Evolutionary conservation across 2,797 vertebrate genomes (phyloP).

Genomic region (Sebastes variabilis): DNA sequence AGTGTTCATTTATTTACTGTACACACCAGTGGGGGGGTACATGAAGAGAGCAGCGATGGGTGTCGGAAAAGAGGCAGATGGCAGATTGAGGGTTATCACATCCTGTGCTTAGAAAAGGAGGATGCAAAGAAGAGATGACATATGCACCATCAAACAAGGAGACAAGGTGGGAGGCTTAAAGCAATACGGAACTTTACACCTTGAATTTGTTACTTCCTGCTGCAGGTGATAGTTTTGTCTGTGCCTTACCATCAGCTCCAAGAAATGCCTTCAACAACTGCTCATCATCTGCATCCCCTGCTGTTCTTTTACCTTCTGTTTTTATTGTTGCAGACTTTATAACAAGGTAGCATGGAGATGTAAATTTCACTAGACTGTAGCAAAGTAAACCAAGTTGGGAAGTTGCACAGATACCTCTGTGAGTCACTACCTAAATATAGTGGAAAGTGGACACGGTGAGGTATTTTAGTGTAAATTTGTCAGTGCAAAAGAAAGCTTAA

Average conservation of each 20-base stretch:
- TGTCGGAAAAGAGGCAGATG: conserved; percentile 35
- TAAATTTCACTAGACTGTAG: background rate
- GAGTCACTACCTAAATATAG: background rate
- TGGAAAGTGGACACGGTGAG: background rate
- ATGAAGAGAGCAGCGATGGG: conserved; percentile 3
- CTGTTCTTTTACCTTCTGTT: background rate
- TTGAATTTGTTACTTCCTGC: conserved; percentile 1
- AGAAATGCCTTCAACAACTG: background rate
- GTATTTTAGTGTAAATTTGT: background rate
- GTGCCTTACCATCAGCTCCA: background rate
- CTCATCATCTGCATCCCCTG: conserved; percentile 17
- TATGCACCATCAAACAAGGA: background rate
- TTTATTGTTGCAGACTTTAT: background rate
- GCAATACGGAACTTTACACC: background rate
- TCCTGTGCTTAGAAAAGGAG: conserved; percentile 5
- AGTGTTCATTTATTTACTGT: conserved; percentile 28
- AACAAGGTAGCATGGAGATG: background rate
- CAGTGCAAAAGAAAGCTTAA: background rate
- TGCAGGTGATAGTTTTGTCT: conserved; percentile 5
- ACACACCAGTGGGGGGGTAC: background rate
- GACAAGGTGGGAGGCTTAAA: conserved; percentile 2
- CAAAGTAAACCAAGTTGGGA: background rate
- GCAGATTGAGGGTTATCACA: conserved; percentile 48
- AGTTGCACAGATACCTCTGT: background rate
- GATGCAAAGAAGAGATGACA: conserved; percentile 20